These are phyloP conservation scores for Parazoanthus atlanticus DNA, from an alignment of 92 coral and sea anemone species.

Conservation along the genomic window DNA sequence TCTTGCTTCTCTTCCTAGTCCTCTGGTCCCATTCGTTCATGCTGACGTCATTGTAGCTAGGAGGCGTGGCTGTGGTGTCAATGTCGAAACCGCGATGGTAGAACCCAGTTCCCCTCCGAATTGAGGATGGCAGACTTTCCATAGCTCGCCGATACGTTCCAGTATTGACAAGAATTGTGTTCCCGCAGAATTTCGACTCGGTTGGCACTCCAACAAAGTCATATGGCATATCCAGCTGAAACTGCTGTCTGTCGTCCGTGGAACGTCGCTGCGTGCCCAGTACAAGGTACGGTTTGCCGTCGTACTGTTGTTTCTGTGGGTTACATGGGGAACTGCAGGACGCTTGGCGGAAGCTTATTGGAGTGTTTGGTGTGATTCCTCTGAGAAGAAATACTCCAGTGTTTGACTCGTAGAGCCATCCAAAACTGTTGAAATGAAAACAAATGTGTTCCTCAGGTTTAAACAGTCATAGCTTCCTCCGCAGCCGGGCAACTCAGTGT, in stretches of 20 bases:
- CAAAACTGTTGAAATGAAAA: conserved; percentile 44
- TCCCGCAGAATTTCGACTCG: conserved; percentile 63
- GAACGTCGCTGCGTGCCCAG: conserved; percentile 47
- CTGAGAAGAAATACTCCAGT: conserved; percentile 55
- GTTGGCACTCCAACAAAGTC: conserved; percentile 61
- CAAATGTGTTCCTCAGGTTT: too few species aligned
- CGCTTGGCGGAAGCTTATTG: conserved; percentile 56
- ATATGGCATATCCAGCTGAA: conserved; percentile 58
- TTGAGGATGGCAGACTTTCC: conserved; percentile 32
- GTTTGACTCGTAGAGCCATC: conserved; percentile 65
- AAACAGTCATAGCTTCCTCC: neutral
- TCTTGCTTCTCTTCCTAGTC: neutral
- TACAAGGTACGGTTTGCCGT: conserved; percentile 45
- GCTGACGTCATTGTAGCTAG: conserved; percentile 57
- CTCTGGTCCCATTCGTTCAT: conserved; percentile 24
- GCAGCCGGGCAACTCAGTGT: neutral
- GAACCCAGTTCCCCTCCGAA: conserved; percentile 30
- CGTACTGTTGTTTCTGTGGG: conserved; percentile 34
- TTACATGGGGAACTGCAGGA: conserved; percentile 58
- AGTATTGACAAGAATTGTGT: conserved; percentile 55
- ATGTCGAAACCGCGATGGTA: conserved; percentile 51
- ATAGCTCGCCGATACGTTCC: conserved; percentile 51
- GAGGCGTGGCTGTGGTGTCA: conserved; percentile 45
- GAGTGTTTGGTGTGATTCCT: conserved; percentile 55
- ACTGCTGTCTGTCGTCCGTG: conserved; percentile 44